Conservation (phyloP, 2,797 vertebrate genomes). For the Schizopygopsis malacanthus region DNA sequence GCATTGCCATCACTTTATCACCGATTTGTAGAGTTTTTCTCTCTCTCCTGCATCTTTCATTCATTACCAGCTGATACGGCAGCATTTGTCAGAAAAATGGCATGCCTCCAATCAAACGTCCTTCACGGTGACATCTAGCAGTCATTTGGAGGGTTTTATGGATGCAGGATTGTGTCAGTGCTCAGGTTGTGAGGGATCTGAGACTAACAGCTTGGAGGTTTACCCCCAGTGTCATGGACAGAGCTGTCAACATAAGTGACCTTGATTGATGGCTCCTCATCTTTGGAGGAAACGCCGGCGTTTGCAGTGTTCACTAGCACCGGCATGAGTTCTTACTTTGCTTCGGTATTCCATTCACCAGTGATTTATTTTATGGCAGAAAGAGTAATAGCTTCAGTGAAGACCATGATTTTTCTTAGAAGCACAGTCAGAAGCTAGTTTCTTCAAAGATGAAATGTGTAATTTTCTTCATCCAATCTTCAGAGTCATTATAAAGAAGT, state of each 20-base stretch:
- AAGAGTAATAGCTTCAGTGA: neutral
- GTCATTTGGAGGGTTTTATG: conserved; percentile 47
- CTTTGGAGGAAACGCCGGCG: neutral
- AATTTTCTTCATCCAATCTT: neutral
- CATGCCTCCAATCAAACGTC: conserved; percentile 37
- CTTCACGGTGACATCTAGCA: conserved; percentile 24
- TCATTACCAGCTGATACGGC: neutral
- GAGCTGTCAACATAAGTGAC: conserved; percentile 19
- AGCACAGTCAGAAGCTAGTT: neutral
- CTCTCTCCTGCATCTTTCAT: conserved; percentile 5
- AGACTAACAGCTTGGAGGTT: conserved; percentile 38
- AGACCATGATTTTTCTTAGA: neutral
- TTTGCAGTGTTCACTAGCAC: conserved; percentile 65
- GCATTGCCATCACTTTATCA: neutral
- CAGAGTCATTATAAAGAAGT: neutral
- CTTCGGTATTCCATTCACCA: neutral
- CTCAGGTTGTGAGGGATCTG: conserved; percentile 46
- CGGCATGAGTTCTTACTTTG: conserved; percentile 35
- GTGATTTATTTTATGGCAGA: neutral
- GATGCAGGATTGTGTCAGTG: conserved; percentile 35
- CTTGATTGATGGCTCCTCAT: conserved; percentile 40
- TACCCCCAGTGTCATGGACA: conserved; percentile 40
- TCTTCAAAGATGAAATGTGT: neutral
- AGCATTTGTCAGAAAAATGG: conserved; percentile 37
- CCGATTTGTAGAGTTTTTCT: conserved; percentile 17